These are phyloP conservation scores for Oligia fasciuncula DNA, from an alignment of 2,888 invertebrate species.

Conservation along the genomic window DNA sequence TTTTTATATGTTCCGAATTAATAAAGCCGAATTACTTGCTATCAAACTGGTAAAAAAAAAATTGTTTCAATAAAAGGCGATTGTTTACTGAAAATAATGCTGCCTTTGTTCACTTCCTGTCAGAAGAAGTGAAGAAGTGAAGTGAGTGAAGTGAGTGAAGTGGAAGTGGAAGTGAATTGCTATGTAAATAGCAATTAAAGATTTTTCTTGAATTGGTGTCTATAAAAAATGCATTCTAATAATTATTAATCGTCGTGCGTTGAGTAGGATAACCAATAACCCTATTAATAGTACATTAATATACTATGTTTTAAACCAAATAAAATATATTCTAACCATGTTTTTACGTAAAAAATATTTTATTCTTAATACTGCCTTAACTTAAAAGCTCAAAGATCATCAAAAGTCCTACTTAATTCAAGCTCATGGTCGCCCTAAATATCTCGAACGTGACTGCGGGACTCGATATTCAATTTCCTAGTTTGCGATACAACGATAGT, in stretches of 20 bases:
- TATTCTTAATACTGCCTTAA: background rate
- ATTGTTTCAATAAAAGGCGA: background rate
- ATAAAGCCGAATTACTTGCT: background rate
- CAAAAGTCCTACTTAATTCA: background rate
- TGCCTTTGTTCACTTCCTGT: background rate
- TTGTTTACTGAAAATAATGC: background rate
- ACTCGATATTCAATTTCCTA: slow-evolving; percentile 71
- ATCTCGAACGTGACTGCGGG: slow-evolving; percentile 63
- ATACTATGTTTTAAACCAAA: background rate
- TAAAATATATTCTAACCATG: background rate
- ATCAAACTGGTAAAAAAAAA: background rate
- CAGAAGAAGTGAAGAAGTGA: no score
- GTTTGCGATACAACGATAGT: slow-evolving; percentile 65
- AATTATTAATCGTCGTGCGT: background rate
- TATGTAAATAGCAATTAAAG: background rate
- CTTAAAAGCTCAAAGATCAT: background rate
- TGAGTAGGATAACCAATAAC: no score
- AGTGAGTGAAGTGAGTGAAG: no score
- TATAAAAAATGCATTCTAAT: background rate
- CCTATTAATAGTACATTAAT: background rate
- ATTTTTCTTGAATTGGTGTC: background rate
- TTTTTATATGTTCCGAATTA: background rate
- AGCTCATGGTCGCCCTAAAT: slow-evolving; percentile 30
- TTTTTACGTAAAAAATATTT: background rate
- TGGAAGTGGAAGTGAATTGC: no score